phyloP scores from a whole-genome alignment of 2,113 vertebrate genomes.

The Catharus fuscescens region DNA sequence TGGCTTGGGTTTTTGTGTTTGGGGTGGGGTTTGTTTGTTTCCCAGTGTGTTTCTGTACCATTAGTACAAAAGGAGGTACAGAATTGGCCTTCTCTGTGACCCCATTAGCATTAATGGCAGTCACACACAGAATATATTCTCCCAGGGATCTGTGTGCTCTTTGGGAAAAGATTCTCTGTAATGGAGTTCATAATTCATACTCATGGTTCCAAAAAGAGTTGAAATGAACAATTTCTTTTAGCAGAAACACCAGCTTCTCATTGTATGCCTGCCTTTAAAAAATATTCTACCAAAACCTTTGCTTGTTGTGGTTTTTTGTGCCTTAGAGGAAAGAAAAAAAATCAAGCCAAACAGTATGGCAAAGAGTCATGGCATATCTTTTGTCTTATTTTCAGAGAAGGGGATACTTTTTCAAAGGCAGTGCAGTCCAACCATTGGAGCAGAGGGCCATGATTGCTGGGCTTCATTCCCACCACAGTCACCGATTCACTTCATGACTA shows the following conservation, averaged over 20 bases:
- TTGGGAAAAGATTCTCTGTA: neutral
- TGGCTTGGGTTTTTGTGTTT: neutral
- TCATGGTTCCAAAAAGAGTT: constrained; percentile 9
- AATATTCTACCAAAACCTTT: neutral
- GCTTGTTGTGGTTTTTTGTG: neutral
- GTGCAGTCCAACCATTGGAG: neutral
- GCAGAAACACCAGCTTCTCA: neutral
- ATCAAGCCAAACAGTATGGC: neutral
- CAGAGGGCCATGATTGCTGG: constrained; percentile 1
- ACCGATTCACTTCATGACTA: constrained; percentile 29
- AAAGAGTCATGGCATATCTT: neutral
- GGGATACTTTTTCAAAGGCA: neutral
- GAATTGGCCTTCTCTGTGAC: neutral
- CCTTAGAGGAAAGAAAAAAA: neutral
- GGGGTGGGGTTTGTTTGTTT: neutral
- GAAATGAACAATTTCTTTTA: constrained; percentile 4
- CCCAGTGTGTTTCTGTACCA: neutral
- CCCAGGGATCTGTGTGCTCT: neutral
- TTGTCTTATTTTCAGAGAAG: too few relatives aligned
- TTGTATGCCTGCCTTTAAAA: neutral
- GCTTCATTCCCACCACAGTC: constrained; percentile 26
- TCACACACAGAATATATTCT: constrained; percentile 10
- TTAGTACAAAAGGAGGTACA: neutral
- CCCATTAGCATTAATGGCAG: constrained; percentile 27
- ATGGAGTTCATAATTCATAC: neutral